These are phyloP conservation scores for Balaeniceps rex DNA, from an alignment of 2,113 vertebrate genomes.

Conservation along the genomic window DNA sequence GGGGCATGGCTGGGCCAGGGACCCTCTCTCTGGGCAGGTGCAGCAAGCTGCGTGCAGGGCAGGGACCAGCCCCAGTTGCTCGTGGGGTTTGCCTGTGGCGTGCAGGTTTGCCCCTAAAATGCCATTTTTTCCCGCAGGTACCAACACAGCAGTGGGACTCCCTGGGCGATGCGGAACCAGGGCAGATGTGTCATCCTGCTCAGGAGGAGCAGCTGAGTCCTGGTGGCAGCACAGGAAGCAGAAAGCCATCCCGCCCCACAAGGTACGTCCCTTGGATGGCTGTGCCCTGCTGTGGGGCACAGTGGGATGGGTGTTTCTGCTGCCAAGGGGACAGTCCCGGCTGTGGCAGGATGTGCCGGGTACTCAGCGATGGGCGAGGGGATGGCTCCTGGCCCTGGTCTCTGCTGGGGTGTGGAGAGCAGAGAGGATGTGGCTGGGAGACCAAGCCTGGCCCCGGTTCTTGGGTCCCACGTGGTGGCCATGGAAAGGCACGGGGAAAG, in stretches of 20 bases:
- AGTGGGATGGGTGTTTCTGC: not conserved
- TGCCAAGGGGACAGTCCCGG: accelerated
- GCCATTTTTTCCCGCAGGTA: accelerated
- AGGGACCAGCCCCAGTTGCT: not conserved
- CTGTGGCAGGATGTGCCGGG: not conserved
- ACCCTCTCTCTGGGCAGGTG: not conserved
- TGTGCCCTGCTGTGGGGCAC: not conserved
- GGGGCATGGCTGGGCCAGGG: not conserved
- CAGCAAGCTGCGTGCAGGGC: not conserved
- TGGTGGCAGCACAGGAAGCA: not conserved
- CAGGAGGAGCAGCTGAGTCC: not conserved
- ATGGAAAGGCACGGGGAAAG: accelerated
- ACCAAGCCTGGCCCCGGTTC: not conserved
- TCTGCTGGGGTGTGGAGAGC: not conserved
- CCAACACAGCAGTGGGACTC: not conserved
- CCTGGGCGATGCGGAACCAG: accelerated
- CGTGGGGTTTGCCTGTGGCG: not conserved
- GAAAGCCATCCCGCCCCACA: not conserved
- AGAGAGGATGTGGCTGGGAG: not conserved
- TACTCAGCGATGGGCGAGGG: not conserved
- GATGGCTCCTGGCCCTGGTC: not conserved
- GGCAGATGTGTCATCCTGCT: not conserved
- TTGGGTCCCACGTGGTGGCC: not conserved
- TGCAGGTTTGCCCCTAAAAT: not conserved
- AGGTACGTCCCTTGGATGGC: not conserved